Conservation (phyloP, 2,888 invertebrate genomes). For the Keiferia lycopersicella region DNA sequence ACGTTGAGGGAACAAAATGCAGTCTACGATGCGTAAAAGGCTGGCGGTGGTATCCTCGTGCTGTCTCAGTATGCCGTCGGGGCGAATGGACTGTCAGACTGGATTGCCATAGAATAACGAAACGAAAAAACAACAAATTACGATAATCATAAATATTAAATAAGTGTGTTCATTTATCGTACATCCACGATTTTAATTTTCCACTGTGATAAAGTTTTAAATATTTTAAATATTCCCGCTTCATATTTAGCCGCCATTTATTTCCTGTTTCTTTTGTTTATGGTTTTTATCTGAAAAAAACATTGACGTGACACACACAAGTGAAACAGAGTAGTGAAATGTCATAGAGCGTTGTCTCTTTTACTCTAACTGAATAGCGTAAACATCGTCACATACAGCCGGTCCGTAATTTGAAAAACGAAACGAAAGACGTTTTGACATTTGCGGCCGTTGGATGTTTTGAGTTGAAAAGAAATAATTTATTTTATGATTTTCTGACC, state of each 20-base stretch:
- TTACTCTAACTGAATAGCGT: neutral
- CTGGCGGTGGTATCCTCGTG: constrained; percentile 50
- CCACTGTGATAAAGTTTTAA: neutral
- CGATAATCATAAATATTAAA: neutral
- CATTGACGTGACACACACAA: neutral
- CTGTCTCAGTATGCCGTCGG: constrained; percentile 56
- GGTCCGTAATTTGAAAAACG: constrained; percentile 53
- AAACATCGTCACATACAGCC: neutral
- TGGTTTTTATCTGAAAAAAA: neutral
- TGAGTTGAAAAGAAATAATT: constrained; percentile 37
- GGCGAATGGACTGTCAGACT: constrained; percentile 62
- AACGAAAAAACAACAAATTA: neutral
- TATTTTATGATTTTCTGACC: constrained; percentile 5
- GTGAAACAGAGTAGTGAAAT: neutral
- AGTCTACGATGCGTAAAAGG: constrained; percentile 59
- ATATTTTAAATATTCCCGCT: constrained; percentile 13
- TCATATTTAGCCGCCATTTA: neutral
- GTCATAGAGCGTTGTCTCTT: constrained; percentile 17
- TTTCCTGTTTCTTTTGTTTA: neutral
- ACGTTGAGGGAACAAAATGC: constrained; percentile 65
- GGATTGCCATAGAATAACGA: constrained; percentile 40
- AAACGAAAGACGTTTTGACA: constrained; percentile 59
- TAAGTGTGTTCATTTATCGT: too few relatives aligned
- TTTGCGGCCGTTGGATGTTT: constrained; percentile 67
- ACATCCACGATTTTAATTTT: too few relatives aligned